Percentiles rank a stretch among this genome's conserved stretches.
Evolutionary conservation across 2,797 vertebrate genomes (phyloP).

Genomic region (Craterocephalus amniculus): DNA sequence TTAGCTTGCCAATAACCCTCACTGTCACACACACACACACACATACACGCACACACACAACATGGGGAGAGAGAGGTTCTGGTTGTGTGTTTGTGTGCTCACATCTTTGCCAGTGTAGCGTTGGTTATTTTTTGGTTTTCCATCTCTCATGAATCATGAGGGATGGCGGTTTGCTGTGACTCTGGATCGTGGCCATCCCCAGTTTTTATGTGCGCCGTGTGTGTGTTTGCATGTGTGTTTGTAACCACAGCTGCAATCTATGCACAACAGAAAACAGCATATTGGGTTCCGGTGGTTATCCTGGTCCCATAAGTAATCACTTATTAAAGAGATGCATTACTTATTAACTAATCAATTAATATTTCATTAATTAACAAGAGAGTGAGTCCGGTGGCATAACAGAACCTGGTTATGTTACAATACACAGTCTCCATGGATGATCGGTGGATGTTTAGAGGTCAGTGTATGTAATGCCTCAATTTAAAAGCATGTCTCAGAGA

Average conservation of each 20-base stretch:
- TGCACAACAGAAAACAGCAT: slow-evolving; percentile 33
- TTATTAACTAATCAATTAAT: slow-evolving; percentile 74
- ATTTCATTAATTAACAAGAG: slow-evolving; percentile 75
- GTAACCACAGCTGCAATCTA: slow-evolving; percentile 21
- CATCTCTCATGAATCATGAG: slow-evolving; percentile 58
- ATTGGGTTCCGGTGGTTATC: slow-evolving; percentile 34
- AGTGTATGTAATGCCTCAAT: not conserved
- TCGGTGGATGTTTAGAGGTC: slow-evolving; percentile 10
- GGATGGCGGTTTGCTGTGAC: slow-evolving; percentile 21
- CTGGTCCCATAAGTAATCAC: slow-evolving; percentile 63
- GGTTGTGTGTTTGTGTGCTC: slow-evolving; percentile 7
- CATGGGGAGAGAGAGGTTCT: not conserved
- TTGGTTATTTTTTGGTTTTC: slow-evolving; percentile 59
- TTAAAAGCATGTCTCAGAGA: slow-evolving; percentile 22
- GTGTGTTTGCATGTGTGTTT: slow-evolving; percentile 13
- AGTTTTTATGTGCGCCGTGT: not conserved
- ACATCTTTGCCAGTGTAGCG: slow-evolving; percentile 16
- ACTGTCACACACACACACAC: slow-evolving; percentile 34
- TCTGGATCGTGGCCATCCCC: slow-evolving; percentile 35
- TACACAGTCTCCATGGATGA: slow-evolving; percentile 24
- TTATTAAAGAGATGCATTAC: slow-evolving; percentile 74
- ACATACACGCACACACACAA: slow-evolving; percentile 38
- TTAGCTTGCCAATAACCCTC: slow-evolving; percentile 60
- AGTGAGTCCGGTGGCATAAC: slow-evolving; percentile 50
- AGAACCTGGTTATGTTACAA: slow-evolving; percentile 64